These are phyloP conservation scores for Cetonia aurata DNA, from an alignment of 2,888 invertebrate species.

Conservation along the genomic window DNA sequence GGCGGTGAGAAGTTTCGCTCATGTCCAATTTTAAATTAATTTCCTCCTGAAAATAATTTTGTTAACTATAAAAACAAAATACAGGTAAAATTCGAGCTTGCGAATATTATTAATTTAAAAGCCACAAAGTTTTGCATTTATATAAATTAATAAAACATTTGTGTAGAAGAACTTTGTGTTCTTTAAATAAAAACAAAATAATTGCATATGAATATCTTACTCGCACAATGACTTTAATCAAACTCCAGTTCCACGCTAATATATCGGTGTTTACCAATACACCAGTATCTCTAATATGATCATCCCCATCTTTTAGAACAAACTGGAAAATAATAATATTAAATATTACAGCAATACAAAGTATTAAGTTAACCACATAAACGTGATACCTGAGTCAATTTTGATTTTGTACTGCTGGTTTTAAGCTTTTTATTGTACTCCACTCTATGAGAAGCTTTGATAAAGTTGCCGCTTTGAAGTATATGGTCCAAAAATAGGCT, in stretches of 20 bases:
- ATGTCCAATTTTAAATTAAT: constrained; percentile 65
- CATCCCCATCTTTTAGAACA: constrained; percentile 66
- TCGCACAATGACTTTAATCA: constrained; percentile 86
- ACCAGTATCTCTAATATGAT: constrained; percentile 82
- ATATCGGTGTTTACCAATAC: constrained; percentile 86
- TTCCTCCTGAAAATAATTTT: constrained; percentile 62
- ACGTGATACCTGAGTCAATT: constrained; percentile 60
- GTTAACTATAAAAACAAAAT: constrained; percentile 15
- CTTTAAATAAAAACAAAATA: no score
- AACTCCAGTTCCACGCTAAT: constrained; percentile 92
- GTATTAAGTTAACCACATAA: neutral
- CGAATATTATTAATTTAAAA: no score
- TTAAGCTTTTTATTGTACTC: constrained; percentile 55
- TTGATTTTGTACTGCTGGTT: constrained; percentile 58
- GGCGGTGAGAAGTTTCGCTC: constrained; percentile 75
- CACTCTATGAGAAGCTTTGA: constrained; percentile 58
- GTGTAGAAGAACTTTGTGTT: no score
- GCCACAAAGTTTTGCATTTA: no score
- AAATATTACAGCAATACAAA: constrained; percentile 7
- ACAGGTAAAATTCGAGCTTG: no score
- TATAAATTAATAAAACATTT: no score
- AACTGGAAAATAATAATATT: constrained; percentile 57
- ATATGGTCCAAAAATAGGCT: constrained; percentile 88
- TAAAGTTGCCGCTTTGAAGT: constrained; percentile 68
- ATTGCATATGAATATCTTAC: constrained; percentile 68